Conservation (phyloP, 2,113 vertebrate genomes). For the Cisticola juncidis region DNA sequence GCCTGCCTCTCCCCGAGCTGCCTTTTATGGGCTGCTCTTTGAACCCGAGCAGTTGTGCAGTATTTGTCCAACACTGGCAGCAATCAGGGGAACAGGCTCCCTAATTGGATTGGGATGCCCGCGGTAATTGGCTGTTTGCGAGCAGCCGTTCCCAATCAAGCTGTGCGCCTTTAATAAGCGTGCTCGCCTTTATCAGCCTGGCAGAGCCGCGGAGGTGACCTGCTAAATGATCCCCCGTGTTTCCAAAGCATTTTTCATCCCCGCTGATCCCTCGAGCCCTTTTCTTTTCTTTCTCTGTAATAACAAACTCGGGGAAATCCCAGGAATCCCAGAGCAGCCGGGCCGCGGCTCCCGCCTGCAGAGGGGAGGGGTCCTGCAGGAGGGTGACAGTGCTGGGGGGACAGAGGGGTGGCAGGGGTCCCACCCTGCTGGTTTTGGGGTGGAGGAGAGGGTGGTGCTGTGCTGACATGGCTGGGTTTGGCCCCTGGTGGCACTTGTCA, state of each 20-base stretch:
- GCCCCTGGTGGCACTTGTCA: background rate
- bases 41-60: constrained; percentile 4
- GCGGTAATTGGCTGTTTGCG: constrained; percentile 31
- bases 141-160: constrained; percentile 31
- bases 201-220: background rate
- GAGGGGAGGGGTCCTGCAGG: background rate
- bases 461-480: background rate
- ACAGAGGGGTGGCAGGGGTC: accelerated
- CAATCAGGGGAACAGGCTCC: constrained; percentile 13
- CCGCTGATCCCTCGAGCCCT: background rate
- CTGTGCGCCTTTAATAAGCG: constrained; percentile 8
- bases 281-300: constrained; percentile 2
- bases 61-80: constrained; percentile 17
- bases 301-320: background rate
- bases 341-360: background rate
- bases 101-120: constrained; percentile 29
- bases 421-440: background rate
- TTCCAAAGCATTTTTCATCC: constrained; percentile 27
- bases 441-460: background rate
- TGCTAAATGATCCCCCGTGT: background rate
- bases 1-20: background rate
- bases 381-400: background rate
- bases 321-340: background rate
- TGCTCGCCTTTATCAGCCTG: constrained; percentile 44
- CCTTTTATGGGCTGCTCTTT: constrained; percentile 29